phyloP scores from a whole-genome alignment of 1,140 invertebrate species.

The Calliphora vicina region DNA sequence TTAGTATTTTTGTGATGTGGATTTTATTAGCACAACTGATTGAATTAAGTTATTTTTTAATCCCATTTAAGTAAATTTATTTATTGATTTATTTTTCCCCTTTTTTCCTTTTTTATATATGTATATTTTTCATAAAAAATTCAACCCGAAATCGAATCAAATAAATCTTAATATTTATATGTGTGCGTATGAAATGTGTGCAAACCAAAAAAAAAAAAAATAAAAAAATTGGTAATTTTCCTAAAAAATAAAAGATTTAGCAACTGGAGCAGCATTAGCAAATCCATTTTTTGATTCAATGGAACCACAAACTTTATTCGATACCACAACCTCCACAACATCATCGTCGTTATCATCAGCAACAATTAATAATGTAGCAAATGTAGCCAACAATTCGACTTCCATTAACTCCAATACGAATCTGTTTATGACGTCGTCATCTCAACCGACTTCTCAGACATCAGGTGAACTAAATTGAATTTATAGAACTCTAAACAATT shows the following conservation, averaged over 20 bases:
- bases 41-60: no score
- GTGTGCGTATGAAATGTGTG: no score
- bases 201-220: no score
- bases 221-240: background rate
- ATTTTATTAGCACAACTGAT: background rate
- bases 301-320: slow-evolving; percentile 39
- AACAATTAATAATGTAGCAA: background rate
- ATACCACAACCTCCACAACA: slow-evolving; percentile 25
- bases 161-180: background rate
- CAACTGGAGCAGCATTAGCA: slow-evolving; percentile 46
- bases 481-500: background rate
- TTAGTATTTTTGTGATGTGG: background rate
- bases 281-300: slow-evolving; percentile 60
- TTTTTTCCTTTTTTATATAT: background rate
- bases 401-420: slow-evolving; percentile 2
- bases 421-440: background rate
- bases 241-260: background rate
- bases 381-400: background rate
- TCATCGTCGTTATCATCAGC: slow-evolving; percentile 25
- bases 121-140: background rate
- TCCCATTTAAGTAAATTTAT: no score
- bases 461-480: slow-evolving; percentile 37
- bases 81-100: background rate
- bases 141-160: background rate
- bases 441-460: slow-evolving; percentile 6